Percentiles rank a stretch among this genome's conserved stretches.
Evolutionary conservation across 2,797 vertebrate genomes (phyloP).

Genomic region (Podarcis lilfordi): DNA sequence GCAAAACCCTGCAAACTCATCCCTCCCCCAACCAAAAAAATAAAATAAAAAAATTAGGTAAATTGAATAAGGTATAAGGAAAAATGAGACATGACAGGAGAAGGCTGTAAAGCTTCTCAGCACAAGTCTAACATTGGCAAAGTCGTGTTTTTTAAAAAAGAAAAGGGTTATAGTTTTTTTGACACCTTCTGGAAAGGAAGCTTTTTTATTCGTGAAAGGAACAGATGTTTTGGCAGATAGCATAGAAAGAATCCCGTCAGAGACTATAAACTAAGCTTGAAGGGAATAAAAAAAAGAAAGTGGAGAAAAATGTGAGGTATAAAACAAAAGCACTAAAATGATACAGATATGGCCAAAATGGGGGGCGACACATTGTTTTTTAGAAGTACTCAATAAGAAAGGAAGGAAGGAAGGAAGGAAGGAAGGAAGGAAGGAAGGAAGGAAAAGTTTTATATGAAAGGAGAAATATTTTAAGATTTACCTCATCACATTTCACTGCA

Average conservation of each 20-base stretch:
- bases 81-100: slow-evolving; percentile 53
- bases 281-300: slow-evolving; percentile 46
- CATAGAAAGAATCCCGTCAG: slow-evolving; percentile 72
- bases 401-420: neutral
- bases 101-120: slow-evolving; percentile 52
- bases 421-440: neutral
- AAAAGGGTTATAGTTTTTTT: slow-evolving; percentile 62
- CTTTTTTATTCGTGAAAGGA: slow-evolving; percentile 72
- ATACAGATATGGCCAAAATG: slow-evolving; percentile 72
- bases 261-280: slow-evolving; percentile 76
- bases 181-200: slow-evolving; percentile 70
- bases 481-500: slow-evolving; percentile 65
- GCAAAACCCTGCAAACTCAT: slow-evolving; percentile 25
- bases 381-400: slow-evolving; percentile 26
- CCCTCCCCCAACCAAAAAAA: neutral
- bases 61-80: slow-evolving; percentile 28
- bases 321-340: slow-evolving; percentile 72
- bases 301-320: slow-evolving; percentile 65
- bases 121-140: slow-evolving; percentile 52
- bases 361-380: slow-evolving; percentile 60
- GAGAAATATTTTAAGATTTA: slow-evolving; percentile 61
- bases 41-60: slow-evolving; percentile 29
- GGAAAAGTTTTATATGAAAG: slow-evolving; percentile 45
- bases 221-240: slow-evolving; percentile 80
- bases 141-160: slow-evolving; percentile 33